A percentile compares a stretch with the other conserved stretches of the same genome.
These are phyloP conservation scores for Mastacembelus armatus DNA, from an alignment of 2,797 vertebrate genomes.

Conservation along the genomic window DNA sequence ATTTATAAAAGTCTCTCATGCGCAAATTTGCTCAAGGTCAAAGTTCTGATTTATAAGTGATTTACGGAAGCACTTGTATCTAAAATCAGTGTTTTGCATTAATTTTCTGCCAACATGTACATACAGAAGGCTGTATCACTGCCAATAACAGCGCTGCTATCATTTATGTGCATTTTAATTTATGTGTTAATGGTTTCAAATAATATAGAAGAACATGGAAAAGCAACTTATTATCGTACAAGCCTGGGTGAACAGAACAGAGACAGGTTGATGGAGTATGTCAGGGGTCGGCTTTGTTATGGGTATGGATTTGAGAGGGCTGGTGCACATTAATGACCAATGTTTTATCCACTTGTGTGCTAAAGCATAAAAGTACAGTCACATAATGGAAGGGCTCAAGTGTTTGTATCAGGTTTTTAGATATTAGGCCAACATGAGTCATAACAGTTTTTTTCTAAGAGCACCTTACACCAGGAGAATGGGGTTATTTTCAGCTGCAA, in stretches of 20 bases:
- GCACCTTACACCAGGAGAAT: neutral
- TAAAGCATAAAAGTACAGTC: slow-evolving; percentile 44
- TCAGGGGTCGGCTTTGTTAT: slow-evolving; percentile 52
- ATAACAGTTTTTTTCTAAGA: slow-evolving; percentile 5
- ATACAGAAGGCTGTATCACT: slow-evolving; percentile 6
- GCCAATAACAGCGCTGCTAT: neutral
- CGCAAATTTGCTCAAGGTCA: slow-evolving; percentile 40
- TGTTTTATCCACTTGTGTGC: slow-evolving; percentile 64
- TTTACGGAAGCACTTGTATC: slow-evolving; percentile 35
- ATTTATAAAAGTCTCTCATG: slow-evolving; percentile 35
- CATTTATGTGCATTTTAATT: neutral
- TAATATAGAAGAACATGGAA: neutral
- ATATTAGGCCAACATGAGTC: slow-evolving; percentile 37
- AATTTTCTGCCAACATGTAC: neutral
- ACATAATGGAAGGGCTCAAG: slow-evolving; percentile 61
- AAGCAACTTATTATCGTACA: neutral
- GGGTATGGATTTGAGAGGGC: slow-evolving; percentile 51
- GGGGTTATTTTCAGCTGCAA: slow-evolving; percentile 12
- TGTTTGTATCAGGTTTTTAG: slow-evolving; percentile 61
- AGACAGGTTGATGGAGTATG: slow-evolving; percentile 33
- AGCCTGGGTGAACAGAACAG: neutral
- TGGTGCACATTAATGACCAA: slow-evolving; percentile 55
- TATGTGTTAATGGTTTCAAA: slow-evolving; percentile 10
- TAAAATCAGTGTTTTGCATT: slow-evolving; percentile 34
- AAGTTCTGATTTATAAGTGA: slow-evolving; percentile 49